phyloP scores from a whole-genome alignment of 2,113 vertebrate species.

The Catharus bicknelli region DNA sequence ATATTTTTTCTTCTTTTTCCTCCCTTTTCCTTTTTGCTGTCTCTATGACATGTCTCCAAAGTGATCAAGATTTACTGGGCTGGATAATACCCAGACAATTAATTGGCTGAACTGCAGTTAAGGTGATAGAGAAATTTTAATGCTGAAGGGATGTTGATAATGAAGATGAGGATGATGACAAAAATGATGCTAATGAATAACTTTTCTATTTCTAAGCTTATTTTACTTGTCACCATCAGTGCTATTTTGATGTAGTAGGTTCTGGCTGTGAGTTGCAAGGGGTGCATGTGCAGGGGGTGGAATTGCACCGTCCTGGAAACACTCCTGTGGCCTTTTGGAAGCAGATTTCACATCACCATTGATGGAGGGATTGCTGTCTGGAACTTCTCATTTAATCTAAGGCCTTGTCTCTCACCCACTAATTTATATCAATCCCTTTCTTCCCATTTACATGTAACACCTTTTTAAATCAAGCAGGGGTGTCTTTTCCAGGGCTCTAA shows the following conservation, averaged over 20 bases:
- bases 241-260: neutral
- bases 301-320: neutral
- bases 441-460: constrained; percentile 1
- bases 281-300: neutral
- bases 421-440: constrained; percentile 28
- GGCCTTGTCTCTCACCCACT: neutral
- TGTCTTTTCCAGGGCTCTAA: neutral
- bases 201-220: neutral
- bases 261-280: neutral
- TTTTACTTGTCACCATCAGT: neutral
- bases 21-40: neutral
- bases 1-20: accelerated
- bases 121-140: neutral
- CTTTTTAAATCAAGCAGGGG: neutral
- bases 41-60: neutral
- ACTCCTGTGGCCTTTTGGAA: neutral
- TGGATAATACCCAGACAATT: neutral
- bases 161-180: neutral
- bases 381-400: neutral
- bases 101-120: neutral
- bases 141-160: neutral
- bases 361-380: neutral
- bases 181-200: neutral
- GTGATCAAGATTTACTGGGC: neutral
- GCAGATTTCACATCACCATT: neutral